A percentile compares a stretch with the other conserved stretches of the same genome.
phyloP scores from a whole-genome alignment of 2,888 invertebrate genomes.

The Antitype chi region DNA sequence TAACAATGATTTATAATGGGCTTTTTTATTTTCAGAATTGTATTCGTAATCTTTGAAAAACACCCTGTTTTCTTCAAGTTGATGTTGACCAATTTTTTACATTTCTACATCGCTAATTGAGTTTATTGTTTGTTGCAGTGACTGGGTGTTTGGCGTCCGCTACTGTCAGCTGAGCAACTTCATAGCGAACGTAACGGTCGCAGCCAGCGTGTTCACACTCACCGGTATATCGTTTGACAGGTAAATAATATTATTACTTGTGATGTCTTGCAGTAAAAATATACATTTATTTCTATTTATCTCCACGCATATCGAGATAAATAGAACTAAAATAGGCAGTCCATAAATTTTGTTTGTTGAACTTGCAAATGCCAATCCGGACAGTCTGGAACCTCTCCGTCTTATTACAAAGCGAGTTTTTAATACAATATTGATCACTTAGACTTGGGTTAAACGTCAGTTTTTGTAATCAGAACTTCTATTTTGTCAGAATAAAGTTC shows the following conservation, averaged over 20 bases:
- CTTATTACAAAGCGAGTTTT: background rate
- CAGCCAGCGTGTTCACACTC: conserved; percentile 98
- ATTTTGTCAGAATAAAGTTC: background rate
- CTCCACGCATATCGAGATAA: too few relatives aligned
- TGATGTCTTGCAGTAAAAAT: too few relatives aligned
- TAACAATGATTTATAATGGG: too few relatives aligned
- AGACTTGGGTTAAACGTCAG: background rate
- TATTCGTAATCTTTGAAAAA: background rate
- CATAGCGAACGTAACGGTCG: conserved; percentile 97
- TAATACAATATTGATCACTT: background rate
- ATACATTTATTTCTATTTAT: too few relatives aligned
- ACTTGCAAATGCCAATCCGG: background rate
- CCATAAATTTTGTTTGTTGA: background rate
- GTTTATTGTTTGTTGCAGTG: conserved; percentile 84
- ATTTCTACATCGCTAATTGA: background rate
- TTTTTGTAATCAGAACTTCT: background rate
- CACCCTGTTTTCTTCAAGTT: background rate
- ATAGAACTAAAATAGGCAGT: too few relatives aligned
- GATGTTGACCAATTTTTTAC: background rate
- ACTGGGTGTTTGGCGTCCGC: conserved; percentile 97
- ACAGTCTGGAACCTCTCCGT: background rate
- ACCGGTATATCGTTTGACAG: conserved; percentile 98
- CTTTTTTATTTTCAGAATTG: background rate
- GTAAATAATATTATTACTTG: conserved; percentile 85
- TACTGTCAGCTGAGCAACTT: conserved; percentile 98